Evolutionary conservation across 2,888 invertebrate genomes (phyloP), one percentile per base, ranked within the genome.

Genomic region (Timandra comae): DNA sequence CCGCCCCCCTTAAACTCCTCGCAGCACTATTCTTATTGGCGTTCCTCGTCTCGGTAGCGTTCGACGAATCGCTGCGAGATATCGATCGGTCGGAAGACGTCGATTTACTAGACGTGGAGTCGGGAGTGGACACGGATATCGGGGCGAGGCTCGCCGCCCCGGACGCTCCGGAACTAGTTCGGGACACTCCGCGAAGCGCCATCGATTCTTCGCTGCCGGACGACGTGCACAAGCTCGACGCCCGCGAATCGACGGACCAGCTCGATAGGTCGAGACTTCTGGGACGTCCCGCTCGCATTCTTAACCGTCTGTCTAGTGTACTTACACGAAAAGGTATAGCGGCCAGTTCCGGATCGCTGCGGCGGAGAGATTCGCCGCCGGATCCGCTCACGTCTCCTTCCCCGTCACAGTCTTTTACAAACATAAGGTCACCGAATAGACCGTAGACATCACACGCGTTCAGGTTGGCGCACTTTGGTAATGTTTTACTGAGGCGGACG

Each of bases 191-290:
- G 1, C 92, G 88, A 8, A 92, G 74, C 2, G 92, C 92, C 88
- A 93, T 90, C 42, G 93, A 93, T 56, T 94, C 94, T 59, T 95
- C 95, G 43, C 93, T 93, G n/a, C 94, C 94, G 0, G 94, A 94
- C 0, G 94, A 94, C 0, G 93, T 94, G 62, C 93, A 93, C 6
- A 93, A 65, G 37, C 93, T 93, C 10, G 93, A 93, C 0, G 93
- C 92, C 41, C 93, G 89, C 0, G 94, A 94, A 64, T 94, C 95
- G 1, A 95, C 94, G 0, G 94, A 94, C 94, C 95, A 95, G 69
- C 94, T 95, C 2, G 94, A 94, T 0, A 95, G 75, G 69, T 95
- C 95, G 20, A 95, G 73, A 1, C 94, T 94, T 20, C 94, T 78
- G 0, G 95, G 95, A 8, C 95, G 82, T 7, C 93, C 92, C 1